Percentiles rank a stretch among this genome's conserved stretches.
Conservation (phyloP, 2,888 invertebrate genomes). For the Hydraecia micacea region DNA sequence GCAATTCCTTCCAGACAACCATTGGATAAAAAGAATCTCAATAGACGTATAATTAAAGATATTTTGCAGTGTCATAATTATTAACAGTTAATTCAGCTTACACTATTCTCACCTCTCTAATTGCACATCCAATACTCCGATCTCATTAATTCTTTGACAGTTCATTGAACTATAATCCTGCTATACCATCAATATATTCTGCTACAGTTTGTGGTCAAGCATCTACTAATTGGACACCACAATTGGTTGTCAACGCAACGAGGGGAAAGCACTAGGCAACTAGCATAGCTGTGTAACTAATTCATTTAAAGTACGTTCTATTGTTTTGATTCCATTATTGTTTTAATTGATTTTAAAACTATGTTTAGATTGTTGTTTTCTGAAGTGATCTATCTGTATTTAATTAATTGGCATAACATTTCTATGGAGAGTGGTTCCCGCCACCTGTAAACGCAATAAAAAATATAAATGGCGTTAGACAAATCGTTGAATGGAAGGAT, state of each 20-base stretch:
- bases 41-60: not conserved
- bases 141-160: slow-evolving; percentile 26
- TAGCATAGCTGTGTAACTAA: slow-evolving; percentile 15
- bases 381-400: not conserved
- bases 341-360: not conserved
- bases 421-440: not conserved
- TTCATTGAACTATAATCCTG: slow-evolving; percentile 45
- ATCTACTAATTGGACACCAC: slow-evolving; percentile 67
- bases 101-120: not conserved
- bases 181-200: slow-evolving; percentile 27
- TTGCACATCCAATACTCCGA: not conserved
- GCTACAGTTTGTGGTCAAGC: slow-evolving; percentile 62
- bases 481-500: not conserved
- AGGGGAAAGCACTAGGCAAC: slow-evolving; percentile 33
- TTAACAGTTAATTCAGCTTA: not conserved
- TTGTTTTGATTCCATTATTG: slow-evolving; percentile 17
- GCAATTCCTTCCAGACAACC: not conserved
- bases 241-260: slow-evolving; percentile 64
- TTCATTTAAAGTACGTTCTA: slow-evolving; percentile 9
- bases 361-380: not conserved
- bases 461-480: not conserved
- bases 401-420: not conserved
- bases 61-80: not conserved
- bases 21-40: not conserved
- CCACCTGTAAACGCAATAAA: not conserved